Evolutionary conservation across 2,888 invertebrate genomes (phyloP).

Genomic region (Noctua fimbriata): DNA sequence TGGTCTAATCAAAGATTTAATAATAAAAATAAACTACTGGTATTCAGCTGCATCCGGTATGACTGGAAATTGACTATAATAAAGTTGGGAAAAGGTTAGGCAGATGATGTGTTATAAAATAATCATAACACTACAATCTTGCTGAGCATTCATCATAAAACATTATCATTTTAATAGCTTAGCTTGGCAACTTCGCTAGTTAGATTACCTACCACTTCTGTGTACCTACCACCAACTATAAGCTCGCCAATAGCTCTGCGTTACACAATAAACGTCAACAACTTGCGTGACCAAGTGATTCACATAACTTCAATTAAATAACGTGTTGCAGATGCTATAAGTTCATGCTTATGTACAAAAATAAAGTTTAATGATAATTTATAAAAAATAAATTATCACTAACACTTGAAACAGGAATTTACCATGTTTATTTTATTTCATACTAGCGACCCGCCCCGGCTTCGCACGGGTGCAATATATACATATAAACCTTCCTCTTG

Average conservation of each 20-base stretch:
- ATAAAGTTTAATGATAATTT: background rate
- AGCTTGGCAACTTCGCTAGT: constrained; percentile 8
- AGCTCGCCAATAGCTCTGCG: background rate
- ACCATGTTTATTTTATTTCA: background rate
- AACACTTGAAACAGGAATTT: background rate
- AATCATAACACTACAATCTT: constrained; percentile 23
- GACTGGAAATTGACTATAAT: too few relatives aligned
- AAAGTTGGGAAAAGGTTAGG: too few relatives aligned
- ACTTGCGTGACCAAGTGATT: constrained; percentile 1
- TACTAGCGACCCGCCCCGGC: too few relatives aligned
- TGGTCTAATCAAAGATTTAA: background rate
- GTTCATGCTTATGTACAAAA: background rate
- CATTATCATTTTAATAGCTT: constrained; percentile 21
- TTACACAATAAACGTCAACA: constrained; percentile 18
- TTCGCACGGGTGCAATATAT: too few relatives aligned
- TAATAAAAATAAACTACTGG: background rate
- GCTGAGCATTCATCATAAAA: constrained; percentile 1
- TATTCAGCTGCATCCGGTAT: too few relatives aligned
- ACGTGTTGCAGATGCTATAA: constrained; percentile 1
- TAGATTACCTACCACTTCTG: constrained; percentile 9
- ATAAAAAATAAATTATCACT: too few relatives aligned
- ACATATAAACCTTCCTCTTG: too few relatives aligned
- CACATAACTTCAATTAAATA: constrained; percentile 1
- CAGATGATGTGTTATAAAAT: too few relatives aligned
- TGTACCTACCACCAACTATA: background rate